Conservation (phyloP, 2,113 vertebrate species). For the Scolopax mira region DNA sequence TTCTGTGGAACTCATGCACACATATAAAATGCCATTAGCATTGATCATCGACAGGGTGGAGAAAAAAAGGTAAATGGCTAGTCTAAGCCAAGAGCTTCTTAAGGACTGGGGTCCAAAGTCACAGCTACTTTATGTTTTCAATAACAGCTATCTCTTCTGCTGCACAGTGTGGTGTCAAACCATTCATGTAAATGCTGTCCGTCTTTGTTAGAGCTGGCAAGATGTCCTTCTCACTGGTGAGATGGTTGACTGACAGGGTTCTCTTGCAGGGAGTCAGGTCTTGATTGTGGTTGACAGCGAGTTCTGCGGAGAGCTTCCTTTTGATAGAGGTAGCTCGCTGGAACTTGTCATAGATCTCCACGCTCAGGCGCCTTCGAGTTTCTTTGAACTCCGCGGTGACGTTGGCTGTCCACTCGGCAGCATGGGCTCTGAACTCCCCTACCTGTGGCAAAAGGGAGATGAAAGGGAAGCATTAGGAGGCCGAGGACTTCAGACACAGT, state of each 20-base stretch:
- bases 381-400: conserved; percentile 98
- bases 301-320: conserved; percentile 93
- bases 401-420: conserved; percentile 97
- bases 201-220: conserved; percentile 84
- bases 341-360: conserved; percentile 98
- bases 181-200: conserved; percentile 94
- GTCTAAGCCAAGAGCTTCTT: conserved; percentile 64
- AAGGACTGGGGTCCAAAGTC: neutral
- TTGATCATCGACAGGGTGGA: conserved; percentile 58
- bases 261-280: conserved; percentile 93
- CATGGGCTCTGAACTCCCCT: conserved; percentile 94
- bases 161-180: conserved; percentile 91
- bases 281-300: conserved; percentile 85
- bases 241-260: conserved; percentile 90
- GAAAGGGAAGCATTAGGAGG: neutral
- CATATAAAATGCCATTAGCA: conserved; percentile 73
- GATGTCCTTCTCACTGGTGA: conserved; percentile 80
- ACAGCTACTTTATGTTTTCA: conserved; percentile 87
- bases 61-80: conserved; percentile 62
- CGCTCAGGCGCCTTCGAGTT: conserved; percentile 91
- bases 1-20: conserved; percentile 79
- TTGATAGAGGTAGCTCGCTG: conserved; percentile 96
- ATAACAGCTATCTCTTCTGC: conserved; percentile 88
- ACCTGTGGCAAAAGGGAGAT: conserved; percentile 74
- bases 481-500: neutral